Percentiles rank a stretch among this genome's conserved stretches.
phyloP scores from a whole-genome alignment of 2,113 vertebrate species.

The Benitochromis conjunctus region DNA sequence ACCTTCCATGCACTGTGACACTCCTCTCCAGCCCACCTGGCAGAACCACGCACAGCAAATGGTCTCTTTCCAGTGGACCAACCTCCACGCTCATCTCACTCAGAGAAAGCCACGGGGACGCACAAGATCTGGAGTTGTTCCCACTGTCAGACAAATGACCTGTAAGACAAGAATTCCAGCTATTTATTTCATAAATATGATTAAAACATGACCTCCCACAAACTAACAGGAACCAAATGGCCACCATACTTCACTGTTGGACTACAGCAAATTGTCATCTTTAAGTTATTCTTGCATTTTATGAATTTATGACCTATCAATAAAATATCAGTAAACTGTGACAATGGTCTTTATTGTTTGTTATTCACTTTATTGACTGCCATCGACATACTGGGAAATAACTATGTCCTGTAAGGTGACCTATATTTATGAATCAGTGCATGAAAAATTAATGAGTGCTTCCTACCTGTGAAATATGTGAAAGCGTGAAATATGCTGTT shows the following conservation, averaged over 20 bases:
- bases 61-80: slow-evolving; percentile 76
- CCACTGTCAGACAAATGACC: slow-evolving; percentile 72
- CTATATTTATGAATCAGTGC: neutral
- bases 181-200: neutral
- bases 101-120: slow-evolving; percentile 28
- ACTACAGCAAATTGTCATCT: neutral
- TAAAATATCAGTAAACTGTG: neutral
- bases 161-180: neutral
- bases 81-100: slow-evolving; percentile 80
- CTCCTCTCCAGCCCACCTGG: slow-evolving; percentile 82
- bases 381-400: neutral
- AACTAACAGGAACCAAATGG: neutral
- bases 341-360: neutral
- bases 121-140: slow-evolving; percentile 13
- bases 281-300: neutral
- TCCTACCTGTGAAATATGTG: too few species aligned
- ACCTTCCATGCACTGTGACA: slow-evolving; percentile 85
- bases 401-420: neutral
- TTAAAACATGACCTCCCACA: neutral
- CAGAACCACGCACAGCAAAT: slow-evolving; percentile 80
- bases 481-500: too few species aligned
- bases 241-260: neutral
- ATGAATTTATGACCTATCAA: neutral
- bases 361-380: neutral
- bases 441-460: neutral